These are phyloP conservation scores for Rhizomys pruinosus DNA, from an alignment of 2,113 vertebrate genomes.

Conservation along the genomic window DNA sequence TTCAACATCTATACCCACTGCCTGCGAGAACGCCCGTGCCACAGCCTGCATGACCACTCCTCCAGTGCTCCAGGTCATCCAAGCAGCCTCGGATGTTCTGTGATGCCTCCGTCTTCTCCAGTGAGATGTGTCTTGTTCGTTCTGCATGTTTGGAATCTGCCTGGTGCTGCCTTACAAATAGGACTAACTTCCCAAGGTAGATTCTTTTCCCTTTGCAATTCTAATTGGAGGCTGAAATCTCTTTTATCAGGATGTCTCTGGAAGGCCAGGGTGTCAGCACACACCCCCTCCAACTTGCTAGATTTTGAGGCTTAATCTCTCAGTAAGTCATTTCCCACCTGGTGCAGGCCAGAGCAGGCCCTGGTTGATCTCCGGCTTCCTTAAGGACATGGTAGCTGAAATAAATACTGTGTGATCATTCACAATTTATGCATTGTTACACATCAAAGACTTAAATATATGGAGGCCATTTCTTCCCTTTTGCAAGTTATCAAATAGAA, in stretches of 20 bases:
- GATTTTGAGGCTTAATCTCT: not conserved
- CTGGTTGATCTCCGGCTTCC: not conserved
- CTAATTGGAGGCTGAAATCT: not conserved
- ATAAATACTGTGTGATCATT: slow-evolving; percentile 33
- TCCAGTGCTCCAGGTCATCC: not conserved
- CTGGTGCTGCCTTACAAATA: not conserved
- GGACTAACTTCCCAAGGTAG: not conserved
- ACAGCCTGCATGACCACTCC: not conserved
- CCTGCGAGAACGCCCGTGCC: too few species aligned
- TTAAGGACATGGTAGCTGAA: not conserved
- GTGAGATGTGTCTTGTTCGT: not conserved
- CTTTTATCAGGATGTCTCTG: not conserved
- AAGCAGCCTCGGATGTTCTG: not conserved
- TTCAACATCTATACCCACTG: rapidly evolving
- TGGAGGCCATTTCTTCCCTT: slow-evolving; percentile 63
- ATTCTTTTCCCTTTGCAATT: slow-evolving; percentile 25
- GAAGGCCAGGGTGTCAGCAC: not conserved
- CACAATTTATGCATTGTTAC: slow-evolving; percentile 63
- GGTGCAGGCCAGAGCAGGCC: not conserved
- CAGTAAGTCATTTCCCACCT: not conserved
- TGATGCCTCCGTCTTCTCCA: not conserved
- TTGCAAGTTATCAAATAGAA: slow-evolving; percentile 75
- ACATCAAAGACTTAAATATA: slow-evolving; percentile 63
- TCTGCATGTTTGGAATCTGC: not conserved
- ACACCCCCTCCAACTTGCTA: not conserved